Conservation (phyloP, 2,888 invertebrate genomes). For the Drosophila pseudotakahashii region DNA sequence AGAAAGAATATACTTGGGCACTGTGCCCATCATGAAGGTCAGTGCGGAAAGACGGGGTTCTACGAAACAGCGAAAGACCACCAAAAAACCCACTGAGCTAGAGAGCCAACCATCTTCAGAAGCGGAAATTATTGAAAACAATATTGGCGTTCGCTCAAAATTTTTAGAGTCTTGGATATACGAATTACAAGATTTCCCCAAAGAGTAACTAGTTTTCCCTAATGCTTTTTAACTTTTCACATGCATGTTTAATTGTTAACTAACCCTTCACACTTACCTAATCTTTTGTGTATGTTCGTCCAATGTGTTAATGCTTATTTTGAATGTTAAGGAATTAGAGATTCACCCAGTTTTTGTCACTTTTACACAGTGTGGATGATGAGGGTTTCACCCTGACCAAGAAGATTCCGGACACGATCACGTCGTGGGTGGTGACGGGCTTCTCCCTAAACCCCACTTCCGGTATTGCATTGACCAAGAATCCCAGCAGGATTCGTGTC, state of each 20-base stretch:
- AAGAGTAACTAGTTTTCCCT: slow-evolving; percentile 1
- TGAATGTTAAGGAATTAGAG: background rate
- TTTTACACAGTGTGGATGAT: slow-evolving; percentile 63
- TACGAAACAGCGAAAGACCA: slow-evolving; percentile 15
- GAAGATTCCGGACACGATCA: slow-evolving; percentile 92
- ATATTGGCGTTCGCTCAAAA: slow-evolving; percentile 17
- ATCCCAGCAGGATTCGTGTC: slow-evolving; percentile 89
- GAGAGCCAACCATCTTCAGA: background rate
- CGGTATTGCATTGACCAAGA: slow-evolving; percentile 91
- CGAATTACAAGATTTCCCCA: slow-evolving; percentile 4
- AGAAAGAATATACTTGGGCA: background rate
- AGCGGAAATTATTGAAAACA: background rate
- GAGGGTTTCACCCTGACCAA: slow-evolving; percentile 81
- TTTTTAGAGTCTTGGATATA: slow-evolving; percentile 24
- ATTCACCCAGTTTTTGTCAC: background rate
- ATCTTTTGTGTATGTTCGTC: slow-evolving; percentile 6
- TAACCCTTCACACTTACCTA: slow-evolving; percentile 13
- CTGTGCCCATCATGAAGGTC: slow-evolving; percentile 28
- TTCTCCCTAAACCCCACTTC: slow-evolving; percentile 91
- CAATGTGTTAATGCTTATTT: background rate
- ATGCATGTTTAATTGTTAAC: slow-evolving; percentile 13
- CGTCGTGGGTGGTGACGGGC: slow-evolving; percentile 93
- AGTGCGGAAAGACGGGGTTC: slow-evolving; percentile 20
- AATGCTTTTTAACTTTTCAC: slow-evolving; percentile 15
- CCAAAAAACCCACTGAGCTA: slow-evolving; percentile 9